Evolutionary conservation across 2,797 vertebrate species (phyloP), one percentile per base, ranked within the genome.

Genomic region (Centroberyx gerrardi): DNA sequence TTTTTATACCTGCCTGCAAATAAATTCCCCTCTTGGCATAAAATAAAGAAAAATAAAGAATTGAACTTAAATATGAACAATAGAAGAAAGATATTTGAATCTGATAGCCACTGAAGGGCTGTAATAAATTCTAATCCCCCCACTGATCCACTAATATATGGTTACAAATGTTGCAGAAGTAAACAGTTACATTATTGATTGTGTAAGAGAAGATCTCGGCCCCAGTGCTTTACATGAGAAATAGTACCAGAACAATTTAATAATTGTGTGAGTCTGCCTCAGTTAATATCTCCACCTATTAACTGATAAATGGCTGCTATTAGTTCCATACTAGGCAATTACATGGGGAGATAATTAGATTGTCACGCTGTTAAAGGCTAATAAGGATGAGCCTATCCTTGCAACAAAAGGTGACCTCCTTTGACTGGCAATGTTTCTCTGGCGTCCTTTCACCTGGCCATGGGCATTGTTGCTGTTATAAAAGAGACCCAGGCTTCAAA

Each of bases 301-400:
- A 80, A 55, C 38, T 83, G 88, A 90, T 86, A 90, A 84, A 92
- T 87, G 61, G 78, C 52, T 65, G 71, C 80, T 80, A 78, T 92
- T 90, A 88, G 85, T 78, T 36, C 63, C 74, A 85, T 76, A 84
- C 84, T 72, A 77, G 60, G 66, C 86, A 78, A 83, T 83, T 83
- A 86, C 76, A 74, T 40, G 62, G 68, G 59, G 83, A 86, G 82
- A 88, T 92, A 91, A 92, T 93, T 89, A 89, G 85, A 81, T 85
- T 75, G 86, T 90, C 85, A 85, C 82, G 87, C 90, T 93, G 88
- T 92, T 90, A 83, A 90, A 87, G 48, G 63, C 85, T 90, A 86
- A 88, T 75, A 78, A 81, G 75, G 28, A 78, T 81, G 22, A 8
- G 79, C 55, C 44, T 59, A 8, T 62, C 31, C n/a, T 65, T 61